phyloP scores from a whole-genome alignment of 1,140 invertebrate genomes.

The Chionoecetes opilio region DNA sequence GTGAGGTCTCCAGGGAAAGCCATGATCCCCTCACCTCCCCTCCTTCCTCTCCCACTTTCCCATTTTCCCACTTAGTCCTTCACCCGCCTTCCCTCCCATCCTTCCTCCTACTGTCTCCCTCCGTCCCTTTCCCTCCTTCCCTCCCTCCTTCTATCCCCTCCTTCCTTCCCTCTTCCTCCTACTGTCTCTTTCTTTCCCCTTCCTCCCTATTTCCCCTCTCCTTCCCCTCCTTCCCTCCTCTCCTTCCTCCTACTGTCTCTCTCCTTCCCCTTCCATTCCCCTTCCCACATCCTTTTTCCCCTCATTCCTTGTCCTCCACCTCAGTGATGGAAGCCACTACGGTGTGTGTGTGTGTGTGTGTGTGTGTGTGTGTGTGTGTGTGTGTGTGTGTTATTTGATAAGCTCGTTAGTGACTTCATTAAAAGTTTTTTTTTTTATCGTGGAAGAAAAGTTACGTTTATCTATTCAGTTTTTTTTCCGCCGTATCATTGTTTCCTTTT shows the following conservation, averaged over 20 bases:
- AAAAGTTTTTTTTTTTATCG: neutral
- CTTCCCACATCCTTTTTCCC: neutral
- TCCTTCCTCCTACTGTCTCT: neutral
- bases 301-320: neutral
- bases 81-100: neutral
- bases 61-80: neutral
- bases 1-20: neutral
- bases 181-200: no score
- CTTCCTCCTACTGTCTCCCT: no score
- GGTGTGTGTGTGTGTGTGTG: neutral
- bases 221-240: no score
- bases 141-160: no score
- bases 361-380: slow-evolving; percentile 27
- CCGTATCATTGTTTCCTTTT: neutral
- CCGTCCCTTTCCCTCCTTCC: no score
- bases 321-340: neutral
- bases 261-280: neutral
- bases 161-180: no score
- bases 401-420: neutral
- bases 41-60: neutral
- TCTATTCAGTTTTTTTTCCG: no score
- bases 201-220: no score
- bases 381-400: neutral
- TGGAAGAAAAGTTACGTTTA: neutral
- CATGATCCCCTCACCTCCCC: neutral